Percentiles rank a stretch among this genome's conserved stretches.
Evolutionary conservation across 2,797 vertebrate species (phyloP).

Genomic region (Adrianichthys oophorus): DNA sequence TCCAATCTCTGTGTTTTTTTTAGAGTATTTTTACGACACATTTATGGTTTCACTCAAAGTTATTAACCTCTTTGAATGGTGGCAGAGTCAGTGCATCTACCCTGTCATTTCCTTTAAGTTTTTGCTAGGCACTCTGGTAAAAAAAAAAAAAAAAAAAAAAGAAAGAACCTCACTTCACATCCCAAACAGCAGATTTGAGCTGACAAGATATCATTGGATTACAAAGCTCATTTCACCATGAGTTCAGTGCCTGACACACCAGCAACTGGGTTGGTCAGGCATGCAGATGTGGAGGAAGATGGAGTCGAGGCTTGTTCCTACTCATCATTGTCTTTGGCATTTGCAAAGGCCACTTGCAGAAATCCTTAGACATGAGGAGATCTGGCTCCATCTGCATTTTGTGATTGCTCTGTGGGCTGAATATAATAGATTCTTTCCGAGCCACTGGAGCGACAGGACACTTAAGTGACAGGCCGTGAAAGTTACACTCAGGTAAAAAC

Average conservation of each 20-base stretch:
- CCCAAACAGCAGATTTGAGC: constrained; percentile 53
- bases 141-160: constrained; percentile 3
- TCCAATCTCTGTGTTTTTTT: background rate
- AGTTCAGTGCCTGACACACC: constrained; percentile 63
- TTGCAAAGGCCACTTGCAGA: constrained; percentile 71
- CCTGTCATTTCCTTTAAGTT: constrained; percentile 18
- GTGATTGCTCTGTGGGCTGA: constrained; percentile 70
- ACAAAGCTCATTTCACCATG: constrained; percentile 69
- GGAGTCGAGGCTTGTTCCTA: constrained; percentile 35
- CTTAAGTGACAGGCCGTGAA: constrained; percentile 53
- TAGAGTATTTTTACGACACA: constrained; percentile 1
- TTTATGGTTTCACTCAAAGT: constrained; percentile 11
- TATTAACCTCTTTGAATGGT: constrained; percentile 9
- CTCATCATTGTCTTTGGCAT: constrained; percentile 70
- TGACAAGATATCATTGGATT: constrained; percentile 74
- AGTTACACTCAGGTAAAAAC: constrained; percentile 61
- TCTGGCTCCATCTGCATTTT: constrained; percentile 68
- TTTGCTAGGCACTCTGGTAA: constrained; percentile 5
- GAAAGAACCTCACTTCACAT: constrained; percentile 31
- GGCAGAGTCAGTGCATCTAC: constrained; percentile 8
- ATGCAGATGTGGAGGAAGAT: constrained; percentile 65
- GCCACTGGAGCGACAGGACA: constrained; percentile 61
- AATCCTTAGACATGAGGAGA: constrained; percentile 59
- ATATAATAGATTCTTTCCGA: constrained; percentile 70
- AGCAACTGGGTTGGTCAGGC: constrained; percentile 57